Evolutionary conservation across 2,888 invertebrate species (phyloP).

Genomic region (Heliconius ismenius): DNA sequence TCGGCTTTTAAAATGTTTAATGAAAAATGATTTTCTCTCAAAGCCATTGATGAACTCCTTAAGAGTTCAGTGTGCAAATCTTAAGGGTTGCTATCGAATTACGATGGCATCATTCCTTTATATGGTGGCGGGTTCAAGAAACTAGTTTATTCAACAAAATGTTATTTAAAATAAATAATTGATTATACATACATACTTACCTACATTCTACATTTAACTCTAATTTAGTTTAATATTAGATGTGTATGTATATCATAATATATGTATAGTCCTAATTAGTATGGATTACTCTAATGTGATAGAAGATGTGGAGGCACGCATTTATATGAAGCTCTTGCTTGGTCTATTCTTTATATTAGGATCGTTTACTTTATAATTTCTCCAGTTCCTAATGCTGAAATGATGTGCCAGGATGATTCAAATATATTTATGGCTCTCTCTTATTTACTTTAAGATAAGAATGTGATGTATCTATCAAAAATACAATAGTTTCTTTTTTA

Average conservation of each 20-base stretch:
- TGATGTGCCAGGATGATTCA: conserved; percentile 21
- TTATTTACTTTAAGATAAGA: conserved; percentile 14
- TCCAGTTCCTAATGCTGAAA: conserved; percentile 26
- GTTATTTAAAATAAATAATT: conserved; percentile 30
- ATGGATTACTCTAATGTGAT: conserved; percentile 26
- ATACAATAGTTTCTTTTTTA: background rate
- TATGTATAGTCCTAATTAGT: conserved; percentile 27
- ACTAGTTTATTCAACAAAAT: conserved; percentile 27
- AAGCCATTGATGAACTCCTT: conserved; percentile 13
- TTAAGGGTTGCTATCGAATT: background rate
- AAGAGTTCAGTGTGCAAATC: background rate
- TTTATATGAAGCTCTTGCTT: conserved; percentile 29
- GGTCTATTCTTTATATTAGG: conserved; percentile 14
- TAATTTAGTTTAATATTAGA: conserved; percentile 29
- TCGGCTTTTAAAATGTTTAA: background rate
- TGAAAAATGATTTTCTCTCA: conserved; percentile 6
- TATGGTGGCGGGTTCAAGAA: conserved; percentile 36
- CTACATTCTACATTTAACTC: conserved; percentile 27
- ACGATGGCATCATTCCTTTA: conserved; percentile 23
- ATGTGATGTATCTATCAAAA: conserved; percentile 2
- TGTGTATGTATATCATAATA: conserved; percentile 26
- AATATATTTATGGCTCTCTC: conserved; percentile 14
- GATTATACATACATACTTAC: conserved; percentile 24
- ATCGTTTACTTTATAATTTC: conserved; percentile 21
- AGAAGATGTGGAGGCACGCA: conserved; percentile 27